A percentile compares a stretch with the other conserved stretches of the same genome.
phyloP scores from a whole-genome alignment of 2,113 vertebrate species.

The Pionites leucogaster region DNA sequence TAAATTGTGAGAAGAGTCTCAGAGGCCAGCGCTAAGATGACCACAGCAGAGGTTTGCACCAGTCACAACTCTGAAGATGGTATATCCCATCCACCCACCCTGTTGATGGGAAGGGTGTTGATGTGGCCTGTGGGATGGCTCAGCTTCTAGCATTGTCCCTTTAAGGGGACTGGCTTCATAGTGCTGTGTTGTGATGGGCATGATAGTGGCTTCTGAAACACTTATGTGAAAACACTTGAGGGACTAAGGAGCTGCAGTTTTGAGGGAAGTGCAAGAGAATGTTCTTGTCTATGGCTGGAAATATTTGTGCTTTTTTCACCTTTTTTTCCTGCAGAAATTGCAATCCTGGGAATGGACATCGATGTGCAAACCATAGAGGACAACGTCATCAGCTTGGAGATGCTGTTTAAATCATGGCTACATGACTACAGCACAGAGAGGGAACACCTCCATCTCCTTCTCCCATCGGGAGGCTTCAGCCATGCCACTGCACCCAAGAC shows the following conservation, averaged over 20 bases:
- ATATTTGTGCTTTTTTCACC: neutral
- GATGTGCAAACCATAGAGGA: slow-evolving; percentile 85
- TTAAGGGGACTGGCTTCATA: neutral
- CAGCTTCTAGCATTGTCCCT: neutral
- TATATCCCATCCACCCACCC: neutral
- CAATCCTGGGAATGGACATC: slow-evolving; percentile 82
- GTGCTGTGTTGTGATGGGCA: neutral
- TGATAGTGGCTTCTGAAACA: neutral
- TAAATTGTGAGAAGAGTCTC: neutral
- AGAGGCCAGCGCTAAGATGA: neutral
- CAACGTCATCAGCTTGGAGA: slow-evolving; percentile 84
- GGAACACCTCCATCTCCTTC: slow-evolving; percentile 89
- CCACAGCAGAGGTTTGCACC: neutral
- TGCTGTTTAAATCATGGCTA: slow-evolving; percentile 89
- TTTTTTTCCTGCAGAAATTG: slow-evolving; percentile 70
- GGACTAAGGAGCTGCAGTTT: neutral
- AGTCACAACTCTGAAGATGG: neutral
- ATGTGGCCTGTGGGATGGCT: neutral
- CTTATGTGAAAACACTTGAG: neutral
- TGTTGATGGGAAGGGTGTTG: neutral
- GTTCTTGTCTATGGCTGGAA: neutral
- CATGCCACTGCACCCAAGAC: neutral
- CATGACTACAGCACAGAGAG: slow-evolving; percentile 82
- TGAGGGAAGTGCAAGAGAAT: neutral
- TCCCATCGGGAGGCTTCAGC: slow-evolving; percentile 70